These are phyloP conservation scores for Conus betulinus DNA, from an alignment of 1,140 invertebrate species.

Conservation along the genomic window DNA sequence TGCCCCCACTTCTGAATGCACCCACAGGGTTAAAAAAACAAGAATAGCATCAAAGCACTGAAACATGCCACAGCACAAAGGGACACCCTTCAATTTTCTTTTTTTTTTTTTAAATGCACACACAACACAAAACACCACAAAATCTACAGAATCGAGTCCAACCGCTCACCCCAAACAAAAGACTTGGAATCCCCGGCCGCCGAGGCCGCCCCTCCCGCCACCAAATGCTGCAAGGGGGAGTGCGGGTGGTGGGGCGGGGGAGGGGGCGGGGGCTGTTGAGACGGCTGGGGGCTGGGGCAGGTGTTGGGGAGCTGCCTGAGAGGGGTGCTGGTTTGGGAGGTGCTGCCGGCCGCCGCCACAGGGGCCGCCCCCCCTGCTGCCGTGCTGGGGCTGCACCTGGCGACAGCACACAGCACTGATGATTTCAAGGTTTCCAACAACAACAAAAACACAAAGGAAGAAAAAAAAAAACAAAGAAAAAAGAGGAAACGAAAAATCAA, in stretches of 20 bases:
- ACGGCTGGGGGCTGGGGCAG: background rate
- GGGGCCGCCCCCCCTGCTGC: no score
- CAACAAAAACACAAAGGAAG: no score
- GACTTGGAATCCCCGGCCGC: conserved; percentile 15
- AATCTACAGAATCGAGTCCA: background rate
- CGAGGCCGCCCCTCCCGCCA: background rate
- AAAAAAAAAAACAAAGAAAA: no score
- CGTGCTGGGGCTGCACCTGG: no score
- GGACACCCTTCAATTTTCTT: no score
- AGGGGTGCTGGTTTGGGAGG: background rate
- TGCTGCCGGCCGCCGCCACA: background rate
- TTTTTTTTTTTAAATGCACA: background rate
- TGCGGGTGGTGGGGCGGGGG: background rate
- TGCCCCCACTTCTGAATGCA: no score
- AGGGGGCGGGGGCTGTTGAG: background rate
- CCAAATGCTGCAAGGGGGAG: background rate
- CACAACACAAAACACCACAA: background rate
- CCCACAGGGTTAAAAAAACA: no score
- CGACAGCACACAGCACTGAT: no score
- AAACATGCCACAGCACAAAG: no score
- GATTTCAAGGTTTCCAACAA: no score
- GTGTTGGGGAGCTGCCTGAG: background rate
- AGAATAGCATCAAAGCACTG: no score
- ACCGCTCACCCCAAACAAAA: background rate
- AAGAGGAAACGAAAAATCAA: no score